phyloP scores from a whole-genome alignment of 2,797 vertebrate genomes.

The Mus spretus region DNA sequence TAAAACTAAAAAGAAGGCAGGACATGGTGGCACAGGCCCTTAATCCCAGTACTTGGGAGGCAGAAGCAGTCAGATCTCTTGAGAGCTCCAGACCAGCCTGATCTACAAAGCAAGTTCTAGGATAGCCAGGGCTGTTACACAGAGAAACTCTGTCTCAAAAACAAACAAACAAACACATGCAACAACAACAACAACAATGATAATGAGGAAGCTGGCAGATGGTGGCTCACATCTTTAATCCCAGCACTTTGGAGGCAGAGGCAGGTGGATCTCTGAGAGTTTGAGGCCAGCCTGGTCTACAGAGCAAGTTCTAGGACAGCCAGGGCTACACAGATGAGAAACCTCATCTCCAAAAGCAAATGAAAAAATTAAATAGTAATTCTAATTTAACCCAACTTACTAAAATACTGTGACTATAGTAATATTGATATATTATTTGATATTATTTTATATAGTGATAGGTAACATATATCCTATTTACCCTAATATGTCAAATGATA shows the following conservation, averaged over 20 bases:
- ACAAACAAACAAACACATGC: not conserved
- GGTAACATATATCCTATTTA: not conserved
- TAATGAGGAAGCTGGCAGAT: too few relatives aligned
- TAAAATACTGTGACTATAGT: not conserved
- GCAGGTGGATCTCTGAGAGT: not conserved
- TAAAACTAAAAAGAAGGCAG: not conserved
- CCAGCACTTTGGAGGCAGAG: not conserved
- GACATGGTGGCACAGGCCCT: rapidly evolving
- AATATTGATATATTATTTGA: not conserved
- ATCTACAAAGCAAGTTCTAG: not conserved
- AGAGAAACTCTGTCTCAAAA: not conserved
- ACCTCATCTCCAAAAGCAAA: not conserved
- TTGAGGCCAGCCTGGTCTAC: not conserved
- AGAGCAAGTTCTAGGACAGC: not conserved
- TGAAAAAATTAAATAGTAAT: not conserved
- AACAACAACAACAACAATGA: not conserved
- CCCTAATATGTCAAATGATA: not conserved
- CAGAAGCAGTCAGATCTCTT: not conserved
- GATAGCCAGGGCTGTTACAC: not conserved
- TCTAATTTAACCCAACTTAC: not conserved
- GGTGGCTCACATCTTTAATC: not conserved
- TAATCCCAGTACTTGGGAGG: not conserved
- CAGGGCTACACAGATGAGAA: not conserved
- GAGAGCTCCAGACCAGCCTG: not conserved
- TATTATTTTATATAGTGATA: not conserved